phyloP scores from a whole-genome alignment of 2,113 vertebrate genomes.

The Melanocharis versteri region DNA sequence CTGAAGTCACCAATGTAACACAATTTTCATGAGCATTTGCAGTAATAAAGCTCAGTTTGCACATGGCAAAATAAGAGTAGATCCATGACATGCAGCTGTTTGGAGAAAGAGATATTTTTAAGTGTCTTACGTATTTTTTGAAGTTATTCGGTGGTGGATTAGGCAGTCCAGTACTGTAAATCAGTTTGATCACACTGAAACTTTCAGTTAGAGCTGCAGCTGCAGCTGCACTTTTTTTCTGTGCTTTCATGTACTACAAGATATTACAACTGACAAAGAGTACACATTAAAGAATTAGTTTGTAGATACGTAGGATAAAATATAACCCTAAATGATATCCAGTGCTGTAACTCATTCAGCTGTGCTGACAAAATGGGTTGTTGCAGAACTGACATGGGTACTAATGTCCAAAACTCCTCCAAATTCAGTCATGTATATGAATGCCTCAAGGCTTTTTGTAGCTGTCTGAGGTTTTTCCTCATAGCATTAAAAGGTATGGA shows the following conservation, averaged over 20 bases:
- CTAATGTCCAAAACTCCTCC: not conserved
- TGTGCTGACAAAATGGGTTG: not conserved
- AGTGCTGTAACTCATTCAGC: not conserved
- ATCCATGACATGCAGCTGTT: not conserved
- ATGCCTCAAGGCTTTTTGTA: not conserved
- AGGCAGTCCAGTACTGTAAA: not conserved
- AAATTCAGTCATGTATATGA: not conserved
- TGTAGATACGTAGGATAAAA: not conserved
- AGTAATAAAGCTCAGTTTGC: not conserved
- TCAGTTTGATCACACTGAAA: not conserved
- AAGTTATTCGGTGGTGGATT: not conserved
- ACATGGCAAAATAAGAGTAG: not conserved
- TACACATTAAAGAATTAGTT: not conserved
- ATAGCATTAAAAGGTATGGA: not conserved
- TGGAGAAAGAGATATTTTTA: not conserved
- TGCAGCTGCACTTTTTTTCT: not conserved
- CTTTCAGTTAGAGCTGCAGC: not conserved
- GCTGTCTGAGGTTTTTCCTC: not conserved
- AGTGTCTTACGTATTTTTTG: not conserved
- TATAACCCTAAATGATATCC: not conserved
- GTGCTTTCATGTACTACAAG: not conserved
- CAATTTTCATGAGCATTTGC: not conserved
- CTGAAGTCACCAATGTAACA: not conserved
- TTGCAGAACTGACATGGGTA: not conserved
- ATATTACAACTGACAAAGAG: not conserved